phyloP scores from a whole-genome alignment of 1,140 invertebrate species.

The Phymastichus coffea region DNA sequence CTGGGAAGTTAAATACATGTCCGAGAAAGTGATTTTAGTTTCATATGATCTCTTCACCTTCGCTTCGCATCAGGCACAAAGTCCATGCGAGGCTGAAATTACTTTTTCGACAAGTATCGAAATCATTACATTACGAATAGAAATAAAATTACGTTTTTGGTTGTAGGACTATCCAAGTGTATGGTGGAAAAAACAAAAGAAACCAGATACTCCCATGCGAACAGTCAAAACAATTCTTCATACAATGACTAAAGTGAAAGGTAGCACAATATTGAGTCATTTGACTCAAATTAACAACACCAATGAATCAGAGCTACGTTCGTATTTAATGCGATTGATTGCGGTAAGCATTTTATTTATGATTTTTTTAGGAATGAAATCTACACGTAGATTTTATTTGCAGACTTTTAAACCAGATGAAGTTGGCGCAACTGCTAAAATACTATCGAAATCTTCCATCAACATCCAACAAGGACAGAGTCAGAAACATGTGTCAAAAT shows the following conservation, averaged over 20 bases:
- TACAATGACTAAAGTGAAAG: constrained; percentile 78
- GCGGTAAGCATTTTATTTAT: constrained; percentile 58
- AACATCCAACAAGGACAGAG: constrained; percentile 38
- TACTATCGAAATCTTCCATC: constrained; percentile 48
- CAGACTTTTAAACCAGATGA: constrained; percentile 59
- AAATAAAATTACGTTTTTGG: background rate
- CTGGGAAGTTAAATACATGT: background rate
- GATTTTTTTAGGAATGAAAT: background rate
- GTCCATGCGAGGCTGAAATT: too few relatives aligned
- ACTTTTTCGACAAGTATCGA: too few relatives aligned
- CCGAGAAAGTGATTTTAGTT: too few relatives aligned
- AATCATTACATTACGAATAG: constrained; percentile 2
- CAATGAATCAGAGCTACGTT: constrained; percentile 78
- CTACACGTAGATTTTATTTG: constrained; percentile 24
- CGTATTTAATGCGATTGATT: constrained; percentile 76
- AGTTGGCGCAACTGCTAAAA: constrained; percentile 49
- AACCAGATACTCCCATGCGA: constrained; percentile 76
- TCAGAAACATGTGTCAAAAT: constrained; percentile 65
- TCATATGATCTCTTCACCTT: background rate
- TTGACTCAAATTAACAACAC: constrained; percentile 76
- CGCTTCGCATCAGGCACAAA: background rate
- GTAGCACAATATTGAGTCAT: constrained; percentile 73
- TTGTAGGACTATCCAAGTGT: constrained; percentile 74
- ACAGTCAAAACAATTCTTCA: constrained; percentile 92
- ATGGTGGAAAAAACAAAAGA: constrained; percentile 76